Evolutionary conservation across 2,888 invertebrate genomes (phyloP).

Genomic region (Neuroscelio doddi): DNA sequence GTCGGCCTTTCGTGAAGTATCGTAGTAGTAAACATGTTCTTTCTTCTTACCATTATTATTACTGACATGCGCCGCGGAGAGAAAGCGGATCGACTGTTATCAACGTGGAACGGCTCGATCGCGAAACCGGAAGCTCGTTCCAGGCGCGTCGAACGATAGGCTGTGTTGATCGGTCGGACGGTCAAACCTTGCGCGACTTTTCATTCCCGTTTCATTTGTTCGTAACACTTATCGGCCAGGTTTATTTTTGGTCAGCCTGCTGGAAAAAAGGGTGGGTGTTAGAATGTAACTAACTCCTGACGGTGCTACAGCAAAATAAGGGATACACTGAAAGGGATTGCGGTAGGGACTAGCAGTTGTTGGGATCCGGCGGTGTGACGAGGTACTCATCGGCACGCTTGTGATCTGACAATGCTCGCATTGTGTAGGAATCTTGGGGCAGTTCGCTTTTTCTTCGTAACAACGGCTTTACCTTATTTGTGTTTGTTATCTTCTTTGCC

Average conservation of each 20-base stretch:
- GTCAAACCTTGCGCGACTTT: background rate
- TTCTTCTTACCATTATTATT: background rate
- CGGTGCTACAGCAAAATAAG: conserved; percentile 65
- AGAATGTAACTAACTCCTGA: conserved; percentile 61
- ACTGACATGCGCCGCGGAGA: background rate
- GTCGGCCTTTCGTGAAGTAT: background rate
- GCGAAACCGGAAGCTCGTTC: background rate
- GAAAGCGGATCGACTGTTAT: conserved; percentile 1
- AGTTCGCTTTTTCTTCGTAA: conserved; percentile 96
- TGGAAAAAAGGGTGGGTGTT: conserved; percentile 1
- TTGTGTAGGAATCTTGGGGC: conserved; percentile 93
- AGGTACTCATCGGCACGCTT: conserved; percentile 94
- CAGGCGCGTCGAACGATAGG: background rate
- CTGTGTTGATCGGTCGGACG: background rate
- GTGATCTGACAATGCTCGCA: conserved; percentile 93
- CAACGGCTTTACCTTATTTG: conserved; percentile 85
- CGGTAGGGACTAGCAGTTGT: conserved; percentile 84
- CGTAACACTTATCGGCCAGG: conserved; percentile 2
- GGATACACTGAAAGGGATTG: conserved; percentile 65
- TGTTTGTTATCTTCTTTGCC: conserved; percentile 62
- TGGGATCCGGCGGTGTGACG: conserved; percentile 87
- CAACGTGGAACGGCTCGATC: background rate
- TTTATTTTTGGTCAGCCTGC: conserved; percentile 3
- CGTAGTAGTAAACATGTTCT: background rate
- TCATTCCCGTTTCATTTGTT: background rate